Evolutionary conservation across 1,140 invertebrate species (phyloP).

Genomic region (Nixonia krombeini): DNA sequence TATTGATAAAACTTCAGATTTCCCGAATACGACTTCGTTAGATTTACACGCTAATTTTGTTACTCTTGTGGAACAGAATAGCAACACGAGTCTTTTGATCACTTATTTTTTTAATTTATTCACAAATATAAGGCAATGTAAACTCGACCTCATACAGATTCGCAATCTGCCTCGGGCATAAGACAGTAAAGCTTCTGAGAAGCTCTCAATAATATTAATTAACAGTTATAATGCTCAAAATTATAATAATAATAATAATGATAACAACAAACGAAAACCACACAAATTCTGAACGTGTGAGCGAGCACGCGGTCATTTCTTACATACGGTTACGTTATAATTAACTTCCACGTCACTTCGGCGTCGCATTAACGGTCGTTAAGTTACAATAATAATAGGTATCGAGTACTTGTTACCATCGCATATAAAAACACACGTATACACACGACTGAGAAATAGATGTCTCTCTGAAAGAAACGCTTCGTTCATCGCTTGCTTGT

Average conservation of each 20-base stretch:
- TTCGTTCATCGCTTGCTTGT: conserved; percentile 21
- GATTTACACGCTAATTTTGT: no score
- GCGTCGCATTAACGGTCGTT: conserved; percentile 47
- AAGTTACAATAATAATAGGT: conserved; percentile 50
- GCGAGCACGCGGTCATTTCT: conserved; percentile 44
- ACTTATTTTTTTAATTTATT: no score
- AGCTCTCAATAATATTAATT: conserved; percentile 33
- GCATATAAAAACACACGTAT: conserved; percentile 64
- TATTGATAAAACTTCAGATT: conserved; percentile 1
- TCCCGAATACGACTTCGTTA: not conserved
- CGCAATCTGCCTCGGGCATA: conserved; percentile 27
- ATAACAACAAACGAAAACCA: conserved; percentile 51
- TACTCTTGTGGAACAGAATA: no score
- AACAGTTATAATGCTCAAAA: no score
- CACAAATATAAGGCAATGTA: no score
- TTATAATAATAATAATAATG: conserved; percentile 30
- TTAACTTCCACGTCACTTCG: conserved; percentile 39
- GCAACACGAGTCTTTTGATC: no score
- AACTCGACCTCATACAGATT: conserved; percentile 46
- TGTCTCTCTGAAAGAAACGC: conserved; percentile 14
- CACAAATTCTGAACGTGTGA: conserved; percentile 47
- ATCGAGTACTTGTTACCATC: conserved; percentile 51
- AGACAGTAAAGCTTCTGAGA: conserved; percentile 4
- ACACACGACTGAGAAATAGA: conserved; percentile 63
- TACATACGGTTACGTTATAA: conserved; percentile 38